Conservation (phyloP, 2,113 vertebrate genomes). For the Melanocharis versteri region DNA sequence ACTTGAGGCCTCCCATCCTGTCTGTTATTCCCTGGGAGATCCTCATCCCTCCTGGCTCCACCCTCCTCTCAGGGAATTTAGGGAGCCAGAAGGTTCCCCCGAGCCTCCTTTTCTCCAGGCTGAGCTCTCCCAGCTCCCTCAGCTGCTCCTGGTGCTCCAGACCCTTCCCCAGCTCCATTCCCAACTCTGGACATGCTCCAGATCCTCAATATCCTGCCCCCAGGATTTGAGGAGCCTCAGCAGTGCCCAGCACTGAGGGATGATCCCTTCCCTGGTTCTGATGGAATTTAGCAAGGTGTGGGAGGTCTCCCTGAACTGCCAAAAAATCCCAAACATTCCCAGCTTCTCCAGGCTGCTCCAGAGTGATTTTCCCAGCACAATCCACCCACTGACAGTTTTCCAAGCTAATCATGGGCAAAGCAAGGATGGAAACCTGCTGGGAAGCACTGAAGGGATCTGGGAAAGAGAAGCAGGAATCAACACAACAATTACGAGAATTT, state of each 20-base stretch:
- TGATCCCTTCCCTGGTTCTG: neutral
- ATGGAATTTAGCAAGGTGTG: neutral
- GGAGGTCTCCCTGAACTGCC: too few relatives aligned
- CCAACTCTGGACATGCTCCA: too few relatives aligned
- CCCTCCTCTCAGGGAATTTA: neutral
- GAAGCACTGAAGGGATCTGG: neutral
- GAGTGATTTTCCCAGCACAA: neutral
- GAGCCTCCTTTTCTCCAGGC: neutral
- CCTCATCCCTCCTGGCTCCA: neutral
- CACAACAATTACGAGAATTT: neutral
- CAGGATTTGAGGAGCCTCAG: neutral
- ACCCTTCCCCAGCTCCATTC: neutral
- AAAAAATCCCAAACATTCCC: neutral
- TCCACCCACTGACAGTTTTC: neutral
- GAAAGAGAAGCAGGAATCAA: neutral
- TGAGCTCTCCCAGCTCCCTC: neutral
- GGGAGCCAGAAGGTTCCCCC: neutral
- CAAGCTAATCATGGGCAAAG: neutral
- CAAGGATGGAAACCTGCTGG: neutral
- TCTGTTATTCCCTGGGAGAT: neutral
- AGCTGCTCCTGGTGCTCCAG: neutral
- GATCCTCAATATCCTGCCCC: neutral
- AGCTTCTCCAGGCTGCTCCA: neutral
- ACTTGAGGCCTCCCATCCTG: fast-evolving
- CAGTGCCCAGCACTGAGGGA: neutral